Conservation (phyloP, 2,113 vertebrate genomes). For the Paralichthys olivaceus region DNA sequence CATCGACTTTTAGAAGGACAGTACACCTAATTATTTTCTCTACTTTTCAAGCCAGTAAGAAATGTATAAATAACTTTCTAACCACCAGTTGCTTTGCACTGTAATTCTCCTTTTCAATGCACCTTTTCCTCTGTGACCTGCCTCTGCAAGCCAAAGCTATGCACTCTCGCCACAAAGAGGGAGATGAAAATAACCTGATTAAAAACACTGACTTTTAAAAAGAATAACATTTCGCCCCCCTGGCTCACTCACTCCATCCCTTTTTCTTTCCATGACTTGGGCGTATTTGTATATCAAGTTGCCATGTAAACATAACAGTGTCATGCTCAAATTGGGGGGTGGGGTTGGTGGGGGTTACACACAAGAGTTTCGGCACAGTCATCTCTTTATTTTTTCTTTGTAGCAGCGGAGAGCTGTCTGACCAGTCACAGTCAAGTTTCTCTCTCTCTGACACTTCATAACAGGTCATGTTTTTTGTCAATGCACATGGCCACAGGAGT, state of each 20-base stretch:
- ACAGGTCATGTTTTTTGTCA: slow-evolving; percentile 18
- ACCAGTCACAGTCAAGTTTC: slow-evolving; percentile 57
- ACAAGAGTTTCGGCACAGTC: slow-evolving; percentile 60
- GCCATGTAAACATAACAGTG: slow-evolving; percentile 85
- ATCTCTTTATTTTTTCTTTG: slow-evolving; percentile 73
- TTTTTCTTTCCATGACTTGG: slow-evolving; percentile 75
- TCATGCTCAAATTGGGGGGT: slow-evolving; percentile 64
- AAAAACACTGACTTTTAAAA: slow-evolving; percentile 72
- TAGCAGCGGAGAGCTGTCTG: slow-evolving; percentile 57
- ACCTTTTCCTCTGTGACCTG: slow-evolving; percentile 60
- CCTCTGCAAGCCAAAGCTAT: slow-evolving; percentile 58
- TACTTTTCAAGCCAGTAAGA: background rate
- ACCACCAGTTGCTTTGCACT: slow-evolving; percentile 24
- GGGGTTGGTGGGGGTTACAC: slow-evolving; percentile 49
- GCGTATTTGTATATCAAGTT: slow-evolving; percentile 85
- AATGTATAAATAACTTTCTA: background rate
- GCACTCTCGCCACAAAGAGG: slow-evolving; percentile 46
- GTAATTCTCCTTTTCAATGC: slow-evolving; percentile 22
- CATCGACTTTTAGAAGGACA: background rate
- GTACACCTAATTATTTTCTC: background rate
- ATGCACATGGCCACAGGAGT: background rate
- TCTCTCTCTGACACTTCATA: slow-evolving; percentile 14
- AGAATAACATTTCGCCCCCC: slow-evolving; percentile 68
- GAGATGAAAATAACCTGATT: slow-evolving; percentile 74
- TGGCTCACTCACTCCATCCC: slow-evolving; percentile 42